These are phyloP conservation scores for Drosophila subsilvestris DNA, from an alignment of 2,888 invertebrate genomes.

Conservation along the genomic window DNA sequence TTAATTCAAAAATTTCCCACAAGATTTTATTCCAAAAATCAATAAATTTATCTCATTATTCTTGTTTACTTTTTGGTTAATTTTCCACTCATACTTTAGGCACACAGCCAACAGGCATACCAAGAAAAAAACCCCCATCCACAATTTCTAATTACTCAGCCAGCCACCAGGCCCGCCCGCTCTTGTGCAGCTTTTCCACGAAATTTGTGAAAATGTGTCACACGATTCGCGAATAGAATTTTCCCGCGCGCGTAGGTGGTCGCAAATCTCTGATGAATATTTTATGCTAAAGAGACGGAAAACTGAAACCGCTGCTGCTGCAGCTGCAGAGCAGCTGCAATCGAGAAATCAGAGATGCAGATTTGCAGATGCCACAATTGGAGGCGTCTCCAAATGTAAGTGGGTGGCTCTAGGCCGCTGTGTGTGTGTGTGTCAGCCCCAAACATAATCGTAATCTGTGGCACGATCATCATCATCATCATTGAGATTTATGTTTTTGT, in stretches of 20 bases:
- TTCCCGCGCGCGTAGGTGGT: conserved; percentile 52
- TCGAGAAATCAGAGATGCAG: conserved; percentile 12
- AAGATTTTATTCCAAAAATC: background rate
- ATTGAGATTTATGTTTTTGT: conserved; percentile 77
- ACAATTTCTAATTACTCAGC: conserved; percentile 41
- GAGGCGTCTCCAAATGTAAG: conserved; percentile 29
- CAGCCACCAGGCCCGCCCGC: background rate
- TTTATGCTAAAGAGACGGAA: conserved; percentile 51
- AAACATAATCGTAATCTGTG: conserved; percentile 35
- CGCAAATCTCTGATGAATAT: conserved; percentile 53
- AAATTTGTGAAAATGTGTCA: conserved; percentile 38
- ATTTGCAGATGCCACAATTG: conserved; percentile 23
- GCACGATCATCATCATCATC: conserved; percentile 40
- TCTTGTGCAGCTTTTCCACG: conserved; percentile 13
- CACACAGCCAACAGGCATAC: conserved; percentile 1
- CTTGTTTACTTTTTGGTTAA: background rate
- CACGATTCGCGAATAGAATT: conserved; percentile 14
- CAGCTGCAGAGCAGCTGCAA: conserved; percentile 41
- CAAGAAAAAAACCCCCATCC: background rate
- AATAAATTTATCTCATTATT: background rate
- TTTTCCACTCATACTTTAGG: conserved; percentile 1
- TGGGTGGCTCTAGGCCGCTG: conserved; percentile 36
- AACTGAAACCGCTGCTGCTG: conserved; percentile 42
- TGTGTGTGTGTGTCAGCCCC: conserved; percentile 14
- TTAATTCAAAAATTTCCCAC: too few relatives aligned